Percentiles rank a stretch among this genome's conserved stretches.
Conservation (phyloP, 2,888 invertebrate genomes). For the Odontothrips loti region DNA sequence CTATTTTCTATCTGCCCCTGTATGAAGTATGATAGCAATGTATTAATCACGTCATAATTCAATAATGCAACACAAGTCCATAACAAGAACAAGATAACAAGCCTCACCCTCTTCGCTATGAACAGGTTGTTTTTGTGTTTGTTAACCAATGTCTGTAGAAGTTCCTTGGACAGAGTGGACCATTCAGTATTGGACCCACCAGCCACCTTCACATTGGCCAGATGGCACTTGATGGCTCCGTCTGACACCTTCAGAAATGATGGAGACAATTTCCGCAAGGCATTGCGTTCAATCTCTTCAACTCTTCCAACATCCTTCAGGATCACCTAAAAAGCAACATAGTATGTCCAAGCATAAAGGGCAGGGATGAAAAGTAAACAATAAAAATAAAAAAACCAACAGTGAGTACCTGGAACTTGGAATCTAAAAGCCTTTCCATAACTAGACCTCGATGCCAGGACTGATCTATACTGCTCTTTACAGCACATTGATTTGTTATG, state of each 20-base stretch:
- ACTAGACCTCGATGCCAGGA: conserved; percentile 63
- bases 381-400: too few species aligned
- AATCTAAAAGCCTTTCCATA: conserved; percentile 47
- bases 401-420: conserved; percentile 45
- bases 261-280: background rate
- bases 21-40: background rate
- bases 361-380: background rate
- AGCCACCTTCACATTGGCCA: conserved; percentile 66
- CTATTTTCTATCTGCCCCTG: conserved; percentile 38
- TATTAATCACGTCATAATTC: background rate
- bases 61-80: background rate
- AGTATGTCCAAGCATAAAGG: background rate
- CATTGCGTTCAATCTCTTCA: conserved; percentile 33
- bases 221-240: conserved; percentile 61
- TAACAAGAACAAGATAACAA: background rate
- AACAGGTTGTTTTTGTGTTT: conserved; percentile 50
- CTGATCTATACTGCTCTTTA: conserved; percentile 49
- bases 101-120: conserved; percentile 54
- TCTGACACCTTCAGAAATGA: conserved; percentile 47
- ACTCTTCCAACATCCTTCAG: conserved; percentile 59
- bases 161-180: conserved; percentile 59
- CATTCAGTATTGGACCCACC: conserved; percentile 56
- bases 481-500: conserved; percentile 53
- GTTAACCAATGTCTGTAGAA: conserved; percentile 54
- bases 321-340: conserved; percentile 49